A percentile compares a stretch with the other conserved stretches of the same genome.
Evolutionary conservation across 2,797 vertebrate genomes (phyloP).

Genomic region (Scolopax rusticola): DNA sequence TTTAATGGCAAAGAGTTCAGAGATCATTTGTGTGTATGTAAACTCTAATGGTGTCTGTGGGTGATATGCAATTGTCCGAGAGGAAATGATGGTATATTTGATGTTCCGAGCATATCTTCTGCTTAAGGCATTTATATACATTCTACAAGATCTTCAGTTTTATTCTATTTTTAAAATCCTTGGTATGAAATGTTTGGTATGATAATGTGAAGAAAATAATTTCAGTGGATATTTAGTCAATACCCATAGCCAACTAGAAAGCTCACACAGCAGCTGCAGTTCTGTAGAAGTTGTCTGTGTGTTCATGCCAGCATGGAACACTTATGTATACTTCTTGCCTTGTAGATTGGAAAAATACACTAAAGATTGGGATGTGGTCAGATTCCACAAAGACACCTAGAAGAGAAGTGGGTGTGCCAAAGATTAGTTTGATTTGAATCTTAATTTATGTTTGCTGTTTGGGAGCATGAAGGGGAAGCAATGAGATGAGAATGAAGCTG

Average conservation of each 20-base stretch:
- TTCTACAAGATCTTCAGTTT: neutral
- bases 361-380: neutral
- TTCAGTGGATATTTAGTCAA: neutral
- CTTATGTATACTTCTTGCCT: neutral
- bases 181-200: neutral
- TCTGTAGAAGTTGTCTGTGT: neutral
- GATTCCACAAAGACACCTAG: neutral
- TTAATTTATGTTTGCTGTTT: neutral
- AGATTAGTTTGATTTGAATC: neutral
- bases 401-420: neutral
- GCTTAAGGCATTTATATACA: neutral
- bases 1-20: neutral
- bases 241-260: neutral
- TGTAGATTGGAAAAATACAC: neutral
- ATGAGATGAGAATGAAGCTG: neutral
- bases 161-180: neutral
- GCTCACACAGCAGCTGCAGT: neutral
- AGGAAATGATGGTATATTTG: neutral
- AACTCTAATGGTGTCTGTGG: neutral
- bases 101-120: neutral
- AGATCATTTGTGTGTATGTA: neutral
- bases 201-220: neutral
- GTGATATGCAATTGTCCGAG: neutral
- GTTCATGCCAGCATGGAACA: neutral
- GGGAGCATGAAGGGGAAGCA: neutral